A percentile compares a stretch with the other conserved stretches of the same genome.
phyloP scores from a whole-genome alignment of 64 coral and sea anemone species.

The Dendronephthya gigantea region DNA sequence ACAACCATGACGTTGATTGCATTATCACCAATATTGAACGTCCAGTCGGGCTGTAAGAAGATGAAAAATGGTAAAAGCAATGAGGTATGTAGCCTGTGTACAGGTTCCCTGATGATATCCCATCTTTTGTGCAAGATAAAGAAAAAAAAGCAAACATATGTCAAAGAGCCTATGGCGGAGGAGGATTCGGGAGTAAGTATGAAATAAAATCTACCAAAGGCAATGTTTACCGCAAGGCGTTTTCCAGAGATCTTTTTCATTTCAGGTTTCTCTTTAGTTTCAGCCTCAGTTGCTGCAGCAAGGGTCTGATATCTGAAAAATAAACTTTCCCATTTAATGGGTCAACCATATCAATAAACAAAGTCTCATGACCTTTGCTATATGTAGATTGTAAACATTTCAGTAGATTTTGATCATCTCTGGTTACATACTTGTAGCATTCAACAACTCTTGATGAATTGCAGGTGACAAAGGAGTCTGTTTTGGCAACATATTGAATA shows the following conservation, averaged over 20 bases:
- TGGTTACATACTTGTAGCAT: constrained; percentile 62
- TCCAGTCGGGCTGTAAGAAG: constrained; percentile 77
- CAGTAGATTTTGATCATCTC: not conserved
- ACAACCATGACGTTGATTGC: constrained; percentile 73
- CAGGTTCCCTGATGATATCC: no score
- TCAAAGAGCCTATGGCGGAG: no score
- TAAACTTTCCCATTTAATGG: no score
- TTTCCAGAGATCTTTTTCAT: constrained; percentile 92
- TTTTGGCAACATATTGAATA: constrained; percentile 62
- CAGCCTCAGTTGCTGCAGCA: constrained; percentile 92
- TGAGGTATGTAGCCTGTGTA: no score
- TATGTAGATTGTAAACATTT: no score
- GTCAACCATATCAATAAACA: no score
- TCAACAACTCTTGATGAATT: constrained; percentile 72
- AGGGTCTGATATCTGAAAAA: constrained; percentile 84
- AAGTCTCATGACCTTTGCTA: no score
- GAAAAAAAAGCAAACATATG: no score
- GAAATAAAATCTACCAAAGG: not conserved
- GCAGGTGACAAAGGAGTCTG: constrained; percentile 72
- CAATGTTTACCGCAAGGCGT: constrained; percentile 62
- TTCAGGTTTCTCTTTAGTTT: constrained; percentile 78
- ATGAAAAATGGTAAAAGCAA: not conserved
- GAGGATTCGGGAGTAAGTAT: not conserved
- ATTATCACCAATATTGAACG: constrained; percentile 83
- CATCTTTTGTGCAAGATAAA: no score